Evolutionary conservation across 2,888 invertebrate genomes (phyloP).

Genomic region (Xestia ashworthii): DNA sequence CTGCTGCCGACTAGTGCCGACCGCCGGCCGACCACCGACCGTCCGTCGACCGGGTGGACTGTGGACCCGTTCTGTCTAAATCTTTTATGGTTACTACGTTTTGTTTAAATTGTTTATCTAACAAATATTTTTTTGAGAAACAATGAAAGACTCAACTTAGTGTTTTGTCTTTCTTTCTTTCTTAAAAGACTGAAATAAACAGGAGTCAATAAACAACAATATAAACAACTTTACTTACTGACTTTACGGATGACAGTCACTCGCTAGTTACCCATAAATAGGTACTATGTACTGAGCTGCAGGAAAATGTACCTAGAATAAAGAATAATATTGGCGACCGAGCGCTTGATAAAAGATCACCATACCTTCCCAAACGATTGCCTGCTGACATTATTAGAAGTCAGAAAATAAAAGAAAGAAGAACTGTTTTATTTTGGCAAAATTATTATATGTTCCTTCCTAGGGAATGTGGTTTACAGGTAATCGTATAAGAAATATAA

Average conservation of each 20-base stretch:
- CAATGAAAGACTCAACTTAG: not conserved
- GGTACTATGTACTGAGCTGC: no score
- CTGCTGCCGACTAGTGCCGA: no score
- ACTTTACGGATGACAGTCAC: no score
- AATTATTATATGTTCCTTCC: no score
- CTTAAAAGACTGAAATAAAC: not conserved
- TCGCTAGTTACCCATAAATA: no score
- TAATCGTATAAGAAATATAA: no score
- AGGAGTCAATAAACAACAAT: constrained; percentile 11
- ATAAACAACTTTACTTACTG: not conserved
- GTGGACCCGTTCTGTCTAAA: not conserved
- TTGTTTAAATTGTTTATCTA: not conserved
- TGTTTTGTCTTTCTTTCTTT: no score
- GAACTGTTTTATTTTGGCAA: no score
- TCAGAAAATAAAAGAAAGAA: not conserved
- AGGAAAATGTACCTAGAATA: no score
- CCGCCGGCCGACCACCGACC: no score
- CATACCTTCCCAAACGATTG: not conserved
- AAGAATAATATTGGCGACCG: no score
- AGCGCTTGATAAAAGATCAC: not conserved
- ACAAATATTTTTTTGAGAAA: not conserved
- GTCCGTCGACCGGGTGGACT: not conserved
- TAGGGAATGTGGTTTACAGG: no score
- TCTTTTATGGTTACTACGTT: not conserved
- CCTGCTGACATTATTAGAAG: not conserved